Evolutionary conservation across 2,797 vertebrate species (phyloP).

Genomic region (Cyprinella venusta): DNA sequence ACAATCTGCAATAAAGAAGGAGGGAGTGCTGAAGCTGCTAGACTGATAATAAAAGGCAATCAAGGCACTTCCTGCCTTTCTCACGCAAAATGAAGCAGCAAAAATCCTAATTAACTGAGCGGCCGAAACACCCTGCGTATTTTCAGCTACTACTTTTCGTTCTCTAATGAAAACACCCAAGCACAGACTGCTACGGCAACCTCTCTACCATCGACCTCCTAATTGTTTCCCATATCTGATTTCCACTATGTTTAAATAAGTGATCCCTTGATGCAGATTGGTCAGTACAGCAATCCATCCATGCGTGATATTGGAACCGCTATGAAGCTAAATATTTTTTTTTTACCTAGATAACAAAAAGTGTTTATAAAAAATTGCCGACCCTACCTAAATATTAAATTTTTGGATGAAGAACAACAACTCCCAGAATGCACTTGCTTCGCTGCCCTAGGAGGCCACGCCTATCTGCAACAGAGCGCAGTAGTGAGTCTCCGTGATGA

Average conservation of each 20-base stretch:
- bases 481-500: too few relatives aligned
- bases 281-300: background rate
- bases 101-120: slow-evolving; percentile 81
- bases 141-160: slow-evolving; percentile 52
- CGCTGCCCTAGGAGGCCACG: too few relatives aligned
- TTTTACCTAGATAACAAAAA: background rate
- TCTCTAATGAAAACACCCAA: slow-evolving; percentile 50
- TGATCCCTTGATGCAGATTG: background rate
- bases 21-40: slow-evolving; percentile 70
- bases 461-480: too few relatives aligned
- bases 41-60: slow-evolving; percentile 81
- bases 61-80: slow-evolving; percentile 76
- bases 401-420: too few relatives aligned
- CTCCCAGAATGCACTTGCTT: too few relatives aligned
- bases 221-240: slow-evolving; percentile 44
- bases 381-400: too few relatives aligned
- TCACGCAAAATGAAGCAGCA: slow-evolving; percentile 75
- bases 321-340: background rate
- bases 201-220: slow-evolving; percentile 13
- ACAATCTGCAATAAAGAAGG: slow-evolving; percentile 75
- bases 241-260: slow-evolving; percentile 2
- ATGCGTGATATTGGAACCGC: background rate
- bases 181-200: slow-evolving; percentile 17
- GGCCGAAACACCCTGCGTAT: slow-evolving; percentile 65
- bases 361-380: too few relatives aligned